Percentiles rank a stretch among this genome's conserved stretches.
Evolutionary conservation across 2,888 invertebrate species (phyloP).

Genomic region (Lasioglossum zephyrum): DNA sequence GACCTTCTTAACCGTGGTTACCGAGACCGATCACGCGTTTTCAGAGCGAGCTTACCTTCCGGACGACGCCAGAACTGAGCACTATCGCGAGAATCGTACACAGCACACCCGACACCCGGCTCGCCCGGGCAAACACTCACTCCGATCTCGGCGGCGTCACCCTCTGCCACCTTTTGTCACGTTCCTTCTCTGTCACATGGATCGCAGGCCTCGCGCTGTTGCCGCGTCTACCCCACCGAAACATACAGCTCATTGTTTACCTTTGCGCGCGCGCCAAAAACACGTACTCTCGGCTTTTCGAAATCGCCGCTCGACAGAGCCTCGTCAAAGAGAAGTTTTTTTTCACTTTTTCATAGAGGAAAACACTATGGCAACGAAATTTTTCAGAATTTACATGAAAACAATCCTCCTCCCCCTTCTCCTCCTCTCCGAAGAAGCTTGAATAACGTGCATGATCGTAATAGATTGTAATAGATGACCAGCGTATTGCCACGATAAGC

Average conservation of each 20-base stretch:
- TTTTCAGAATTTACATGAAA: background rate
- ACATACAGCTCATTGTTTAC: slow-evolving; percentile 73
- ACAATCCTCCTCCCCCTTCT: background rate
- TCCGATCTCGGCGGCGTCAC: slow-evolving; percentile 81
- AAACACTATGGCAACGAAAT: background rate
- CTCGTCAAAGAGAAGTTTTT: background rate
- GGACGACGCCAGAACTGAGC: slow-evolving; percentile 70
- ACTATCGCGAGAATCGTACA: slow-evolving; percentile 65
- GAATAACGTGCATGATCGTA: background rate
- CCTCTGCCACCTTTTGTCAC: slow-evolving; percentile 83
- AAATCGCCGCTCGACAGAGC: slow-evolving; percentile 1
- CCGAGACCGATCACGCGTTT: slow-evolving; percentile 31
- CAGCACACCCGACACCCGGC: slow-evolving; percentile 79
- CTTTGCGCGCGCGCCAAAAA: slow-evolving; percentile 73
- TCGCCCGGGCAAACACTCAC: slow-evolving; percentile 82
- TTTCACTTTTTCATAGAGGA: background rate
- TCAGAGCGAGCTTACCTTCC: slow-evolving; percentile 64
- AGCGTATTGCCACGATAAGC: background rate
- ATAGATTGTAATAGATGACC: background rate
- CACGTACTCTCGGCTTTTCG: slow-evolving; percentile 47
- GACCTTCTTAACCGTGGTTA: background rate
- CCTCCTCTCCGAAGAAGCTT: background rate
- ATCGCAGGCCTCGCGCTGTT: slow-evolving; percentile 76
- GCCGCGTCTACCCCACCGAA: slow-evolving; percentile 69
- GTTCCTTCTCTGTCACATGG: slow-evolving; percentile 84